Evolutionary conservation across 2,888 invertebrate genomes (phyloP).

Genomic region (Trilocha varians): DNA sequence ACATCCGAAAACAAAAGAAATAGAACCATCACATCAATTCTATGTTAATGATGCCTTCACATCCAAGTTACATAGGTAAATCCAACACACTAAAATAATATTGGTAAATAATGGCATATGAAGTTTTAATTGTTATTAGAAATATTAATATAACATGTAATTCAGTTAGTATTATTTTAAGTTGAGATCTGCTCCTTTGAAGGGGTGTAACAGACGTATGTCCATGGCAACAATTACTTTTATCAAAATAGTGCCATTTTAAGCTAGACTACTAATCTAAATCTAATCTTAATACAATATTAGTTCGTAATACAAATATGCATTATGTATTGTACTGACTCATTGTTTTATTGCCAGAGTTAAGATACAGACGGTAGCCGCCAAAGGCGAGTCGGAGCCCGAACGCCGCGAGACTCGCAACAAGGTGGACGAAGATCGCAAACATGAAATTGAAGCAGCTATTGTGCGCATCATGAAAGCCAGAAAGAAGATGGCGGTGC

Average conservation of each 20-base stretch:
- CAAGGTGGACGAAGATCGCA: constrained; percentile 98
- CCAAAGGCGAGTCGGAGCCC: constrained; percentile 98
- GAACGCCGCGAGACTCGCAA: constrained; percentile 97
- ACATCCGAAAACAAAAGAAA: constrained; percentile 96
- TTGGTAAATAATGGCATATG: too few relatives aligned
- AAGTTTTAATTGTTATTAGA: too few relatives aligned
- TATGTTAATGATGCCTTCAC: constrained; percentile 98
- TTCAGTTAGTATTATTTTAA: too few relatives aligned
- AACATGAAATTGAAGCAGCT: constrained; percentile 99
- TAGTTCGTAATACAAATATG: too few relatives aligned
- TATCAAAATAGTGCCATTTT: not conserved
- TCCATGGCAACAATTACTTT: too few relatives aligned
- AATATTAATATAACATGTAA: too few relatives aligned
- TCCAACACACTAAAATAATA: not conserved
- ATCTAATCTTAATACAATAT: too few relatives aligned
- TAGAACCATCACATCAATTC: constrained; percentile 93
- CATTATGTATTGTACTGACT: too few relatives aligned
- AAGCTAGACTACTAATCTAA: too few relatives aligned
- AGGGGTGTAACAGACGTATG: too few relatives aligned
- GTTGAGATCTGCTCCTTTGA: too few relatives aligned
- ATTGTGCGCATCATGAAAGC: constrained; percentile 99
- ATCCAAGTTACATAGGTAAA: constrained; percentile 93
- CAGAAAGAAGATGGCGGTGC: constrained; percentile 91
- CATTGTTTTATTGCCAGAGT: too few relatives aligned
- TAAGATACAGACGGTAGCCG: constrained; percentile 94